Base-by-base conservation (phyloP, 2,113 vertebrate genomes). In the Paracanthobrama guichenoti region DNA sequence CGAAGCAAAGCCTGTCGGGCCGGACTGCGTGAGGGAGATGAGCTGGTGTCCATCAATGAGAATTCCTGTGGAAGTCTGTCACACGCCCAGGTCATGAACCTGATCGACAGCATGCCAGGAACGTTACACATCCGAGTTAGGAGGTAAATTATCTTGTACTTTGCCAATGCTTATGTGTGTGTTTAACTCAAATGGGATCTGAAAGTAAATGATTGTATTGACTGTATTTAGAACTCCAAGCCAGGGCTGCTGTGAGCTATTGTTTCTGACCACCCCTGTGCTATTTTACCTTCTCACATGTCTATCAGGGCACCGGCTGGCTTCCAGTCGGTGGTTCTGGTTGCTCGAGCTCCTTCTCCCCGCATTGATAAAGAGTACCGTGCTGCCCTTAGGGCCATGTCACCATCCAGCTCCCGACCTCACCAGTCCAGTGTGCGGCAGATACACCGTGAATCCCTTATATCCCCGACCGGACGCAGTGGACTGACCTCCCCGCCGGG, bases 1-100 rank as follows among this genome's bases (percentile, higher is more conserved):
- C 95, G 97, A 87, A 99, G 98, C 88, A 98, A 99, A 89, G 98
- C 97, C 0, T 98, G 97, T 88, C 95, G 97, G 6, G 97, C 96
- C 50, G 98, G 97, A 42, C 91, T 99, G 35, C 94, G 94, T 80
- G 98, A 99, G 89, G 95, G 94, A 20, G 98, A 99, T 87, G 96
- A 98, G 87, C 92, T 99, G 59, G 80, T 98, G 60, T 95, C 96
- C 64, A 96, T 99, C 93, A 99, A 99, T 16, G 96, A 98, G 24
- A 95, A 95, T 86, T 91, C 95, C 6, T 99, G 98, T 84, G 93
- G 91, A 79, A 90, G 86, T 53, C 92, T 99, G 84, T 98, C 98
- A 50, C 98, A 99, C 50, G 97, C 97, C 64, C 94, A 95, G 86
- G 97, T 97, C 86, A 98, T 99, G 98, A 95, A 95, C 88, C 94